phyloP scores from a whole-genome alignment of 2,113 vertebrate species.

The Rostratula benghalensis region DNA sequence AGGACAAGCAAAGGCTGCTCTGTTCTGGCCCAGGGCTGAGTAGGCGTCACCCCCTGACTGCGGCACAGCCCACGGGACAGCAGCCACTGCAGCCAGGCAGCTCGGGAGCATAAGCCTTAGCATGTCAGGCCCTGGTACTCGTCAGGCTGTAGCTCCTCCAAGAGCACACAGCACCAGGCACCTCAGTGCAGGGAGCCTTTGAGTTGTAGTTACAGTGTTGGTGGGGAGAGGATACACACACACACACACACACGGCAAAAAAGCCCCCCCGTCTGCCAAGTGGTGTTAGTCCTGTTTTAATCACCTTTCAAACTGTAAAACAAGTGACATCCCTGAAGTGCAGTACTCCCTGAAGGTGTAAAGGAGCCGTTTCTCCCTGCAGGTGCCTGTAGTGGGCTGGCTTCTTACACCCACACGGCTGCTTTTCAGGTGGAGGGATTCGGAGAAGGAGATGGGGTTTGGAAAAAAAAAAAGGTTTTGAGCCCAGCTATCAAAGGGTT shows the following conservation, averaged over 20 bases:
- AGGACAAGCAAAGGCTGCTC: neutral
- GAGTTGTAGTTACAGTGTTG: neutral
- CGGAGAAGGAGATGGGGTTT: neutral
- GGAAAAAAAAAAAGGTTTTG: neutral
- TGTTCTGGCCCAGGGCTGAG: no score
- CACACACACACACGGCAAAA: fast-evolving
- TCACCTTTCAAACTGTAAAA: neutral
- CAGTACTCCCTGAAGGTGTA: neutral
- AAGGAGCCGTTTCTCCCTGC: neutral
- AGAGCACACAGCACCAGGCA: neutral
- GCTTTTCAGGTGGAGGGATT: neutral
- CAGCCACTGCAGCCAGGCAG: neutral
- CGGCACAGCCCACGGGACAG: no score
- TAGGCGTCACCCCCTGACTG: no score
- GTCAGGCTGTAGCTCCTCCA: neutral
- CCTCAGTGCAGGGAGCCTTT: neutral
- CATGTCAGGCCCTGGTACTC: neutral
- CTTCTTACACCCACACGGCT: neutral
- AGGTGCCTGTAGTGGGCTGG: neutral
- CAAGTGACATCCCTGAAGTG: neutral
- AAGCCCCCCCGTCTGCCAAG: neutral
- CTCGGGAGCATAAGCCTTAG: neutral
- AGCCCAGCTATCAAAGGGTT: neutral
- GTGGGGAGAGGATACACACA: neutral
- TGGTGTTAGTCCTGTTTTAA: neutral